Evolutionary conservation across 2,113 vertebrate species (phyloP).

Genomic region (Diphyllodes magnificus): DNA sequence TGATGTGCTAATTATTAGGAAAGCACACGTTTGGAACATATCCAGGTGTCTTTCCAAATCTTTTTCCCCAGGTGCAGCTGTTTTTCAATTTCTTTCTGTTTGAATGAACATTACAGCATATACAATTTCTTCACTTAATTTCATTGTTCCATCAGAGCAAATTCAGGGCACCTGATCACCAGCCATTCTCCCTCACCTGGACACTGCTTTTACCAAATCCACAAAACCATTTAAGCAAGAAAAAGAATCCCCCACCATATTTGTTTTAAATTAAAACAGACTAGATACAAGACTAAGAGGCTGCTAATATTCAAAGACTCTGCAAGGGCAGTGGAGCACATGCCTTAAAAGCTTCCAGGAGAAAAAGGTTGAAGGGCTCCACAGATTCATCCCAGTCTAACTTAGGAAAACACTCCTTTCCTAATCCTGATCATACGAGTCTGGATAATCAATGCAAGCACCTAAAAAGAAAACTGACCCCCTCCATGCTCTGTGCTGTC

Average conservation of each 20-base stretch:
- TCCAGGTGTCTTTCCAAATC: constrained; percentile 67
- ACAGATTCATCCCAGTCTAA: neutral
- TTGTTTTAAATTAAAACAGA: neutral
- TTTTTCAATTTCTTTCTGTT: constrained; percentile 47
- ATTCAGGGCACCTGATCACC: neutral
- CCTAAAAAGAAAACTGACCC: neutral
- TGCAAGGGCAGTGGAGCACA: neutral
- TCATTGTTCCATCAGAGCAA: neutral
- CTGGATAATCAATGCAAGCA: neutral
- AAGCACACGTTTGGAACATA: constrained; percentile 65
- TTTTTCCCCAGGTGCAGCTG: constrained; percentile 57
- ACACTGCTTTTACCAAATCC: neutral
- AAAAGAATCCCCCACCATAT: fast-evolving
- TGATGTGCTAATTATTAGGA: constrained; percentile 79
- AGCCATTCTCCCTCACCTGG: neutral
- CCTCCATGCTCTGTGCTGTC: fast-evolving
- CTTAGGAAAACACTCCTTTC: neutral
- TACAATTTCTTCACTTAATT: neutral
- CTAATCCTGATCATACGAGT: neutral
- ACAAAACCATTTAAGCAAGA: neutral
- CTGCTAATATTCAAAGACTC: neutral
- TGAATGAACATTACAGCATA: constrained; percentile 8
- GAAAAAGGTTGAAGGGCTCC: neutral
- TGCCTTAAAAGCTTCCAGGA: neutral
- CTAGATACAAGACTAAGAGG: neutral